A percentile compares a stretch with the other conserved stretches of the same genome.
phyloP scores from a whole-genome alignment of 2,888 invertebrate species.

The Diogma glabrata region DNA sequence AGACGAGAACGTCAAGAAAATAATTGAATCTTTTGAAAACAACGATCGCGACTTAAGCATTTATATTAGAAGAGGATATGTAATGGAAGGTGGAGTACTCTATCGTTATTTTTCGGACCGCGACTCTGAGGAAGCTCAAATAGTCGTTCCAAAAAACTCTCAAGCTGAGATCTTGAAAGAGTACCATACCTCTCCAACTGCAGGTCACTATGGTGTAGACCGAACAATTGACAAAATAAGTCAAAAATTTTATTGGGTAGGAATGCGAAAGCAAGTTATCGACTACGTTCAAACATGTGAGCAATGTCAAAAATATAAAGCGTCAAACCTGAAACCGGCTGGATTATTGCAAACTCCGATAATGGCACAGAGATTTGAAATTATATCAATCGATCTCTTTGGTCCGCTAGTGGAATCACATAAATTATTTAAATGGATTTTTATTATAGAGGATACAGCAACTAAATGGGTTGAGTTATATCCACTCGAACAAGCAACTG shows the following conservation, averaged over 20 bases:
- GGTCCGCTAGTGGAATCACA: conserved; percentile 19
- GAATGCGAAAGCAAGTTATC: conserved; percentile 22
- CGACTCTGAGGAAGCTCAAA: conserved; percentile 9
- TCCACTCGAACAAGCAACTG: too few relatives aligned
- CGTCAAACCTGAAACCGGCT: conserved; percentile 25
- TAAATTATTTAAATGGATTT: conserved; percentile 20
- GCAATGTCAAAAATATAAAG: conserved; percentile 26
- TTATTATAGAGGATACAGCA: conserved; percentile 21
- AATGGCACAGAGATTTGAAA: too few relatives aligned
- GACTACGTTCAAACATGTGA: conserved; percentile 23
- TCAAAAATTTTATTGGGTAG: conserved; percentile 22
- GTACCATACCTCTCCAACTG: conserved; percentile 18
- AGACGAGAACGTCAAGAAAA: too few relatives aligned
- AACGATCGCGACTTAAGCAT: conserved; percentile 9
- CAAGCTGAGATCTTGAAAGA: conserved; percentile 14
- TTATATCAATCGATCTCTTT: conserved; percentile 26
- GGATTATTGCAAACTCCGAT: conserved; percentile 26
- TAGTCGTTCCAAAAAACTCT: conserved; percentile 16
- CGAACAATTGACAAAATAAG: conserved; percentile 19
- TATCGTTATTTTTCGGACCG: conserved; percentile 16
- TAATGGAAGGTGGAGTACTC: conserved; percentile 20
- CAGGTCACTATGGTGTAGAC: conserved; percentile 24
- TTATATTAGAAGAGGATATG: conserved; percentile 20
- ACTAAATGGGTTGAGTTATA: conserved; percentile 22
- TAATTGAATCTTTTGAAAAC: conserved; percentile 18